phyloP scores from a whole-genome alignment of 1,140 invertebrate species.

The Caenorhabditis remanei region DNA sequence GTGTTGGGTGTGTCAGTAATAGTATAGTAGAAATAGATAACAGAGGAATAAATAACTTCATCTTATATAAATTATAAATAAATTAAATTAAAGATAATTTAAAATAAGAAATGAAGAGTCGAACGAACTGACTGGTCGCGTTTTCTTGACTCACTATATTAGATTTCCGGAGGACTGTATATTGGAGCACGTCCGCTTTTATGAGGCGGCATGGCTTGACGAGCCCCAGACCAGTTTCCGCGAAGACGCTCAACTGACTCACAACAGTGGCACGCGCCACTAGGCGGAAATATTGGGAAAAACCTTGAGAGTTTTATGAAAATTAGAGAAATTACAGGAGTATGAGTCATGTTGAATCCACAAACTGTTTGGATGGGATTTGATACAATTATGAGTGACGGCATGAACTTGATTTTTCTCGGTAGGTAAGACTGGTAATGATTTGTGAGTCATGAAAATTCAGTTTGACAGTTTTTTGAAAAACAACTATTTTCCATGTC shows the following conservation, averaged over 20 bases:
- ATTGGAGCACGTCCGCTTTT: slow-evolving; percentile 51
- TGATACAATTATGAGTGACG: slow-evolving; percentile 33
- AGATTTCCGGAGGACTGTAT: slow-evolving; percentile 48
- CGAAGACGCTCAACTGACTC: slow-evolving; percentile 5
- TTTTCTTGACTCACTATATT: slow-evolving; percentile 9
- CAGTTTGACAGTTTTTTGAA: background rate
- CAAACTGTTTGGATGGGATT: background rate
- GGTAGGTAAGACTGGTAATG: background rate
- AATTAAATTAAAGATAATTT: slow-evolving; percentile 35
- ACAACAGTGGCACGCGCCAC: background rate
- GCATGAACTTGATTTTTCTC: background rate
- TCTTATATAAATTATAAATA: slow-evolving; percentile 46
- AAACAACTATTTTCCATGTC: background rate
- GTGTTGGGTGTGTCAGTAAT: slow-evolving; percentile 32
- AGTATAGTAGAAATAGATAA: slow-evolving; percentile 6
- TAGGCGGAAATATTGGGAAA: background rate
- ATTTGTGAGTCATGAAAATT: background rate
- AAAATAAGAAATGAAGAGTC: slow-evolving; percentile 28
- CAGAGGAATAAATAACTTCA: slow-evolving; percentile 28
- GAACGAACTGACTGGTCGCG: slow-evolving; percentile 7
- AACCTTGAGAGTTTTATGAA: background rate
- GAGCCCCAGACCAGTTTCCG: slow-evolving; percentile 19
- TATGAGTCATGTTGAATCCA: slow-evolving; percentile 29
- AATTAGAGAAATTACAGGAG: slow-evolving; percentile 22
- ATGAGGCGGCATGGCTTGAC: slow-evolving; percentile 49